These are phyloP conservation scores for Thysanoteuthis rhombus DNA, from an alignment of 2,888 invertebrate species.

Conservation along the genomic window DNA sequence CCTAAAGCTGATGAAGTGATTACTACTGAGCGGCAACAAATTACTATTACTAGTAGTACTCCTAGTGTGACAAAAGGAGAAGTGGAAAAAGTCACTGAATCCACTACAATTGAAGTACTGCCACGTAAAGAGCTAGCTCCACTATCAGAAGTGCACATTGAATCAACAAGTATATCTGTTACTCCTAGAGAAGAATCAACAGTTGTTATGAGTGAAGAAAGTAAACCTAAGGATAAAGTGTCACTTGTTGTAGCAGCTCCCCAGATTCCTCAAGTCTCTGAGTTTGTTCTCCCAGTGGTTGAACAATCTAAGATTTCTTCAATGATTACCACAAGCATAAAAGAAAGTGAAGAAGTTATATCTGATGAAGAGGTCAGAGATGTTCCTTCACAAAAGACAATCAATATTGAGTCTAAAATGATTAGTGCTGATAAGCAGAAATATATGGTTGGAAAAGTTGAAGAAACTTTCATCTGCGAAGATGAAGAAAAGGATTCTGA, in stretches of 20 bases:
- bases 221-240: slow-evolving; percentile 18
- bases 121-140: not conserved
- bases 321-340: slow-evolving; percentile 20
- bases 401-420: not conserved
- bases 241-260: slow-evolving; percentile 22
- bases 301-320: slow-evolving; percentile 33
- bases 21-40: not conserved
- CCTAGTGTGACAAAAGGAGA: not conserved
- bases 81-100: not conserved
- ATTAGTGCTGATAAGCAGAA: slow-evolving; percentile 24
- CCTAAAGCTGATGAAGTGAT: not conserved
- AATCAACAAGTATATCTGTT: not conserved
- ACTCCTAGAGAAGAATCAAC: not conserved
- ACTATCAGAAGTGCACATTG: not conserved
- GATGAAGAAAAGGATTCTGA: slow-evolving; percentile 28
- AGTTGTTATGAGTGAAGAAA: not conserved
- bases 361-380: slow-evolving; percentile 32
- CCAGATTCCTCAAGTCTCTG: slow-evolving; percentile 20
- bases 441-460: not conserved
- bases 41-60: not conserved
- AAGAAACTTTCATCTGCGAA: slow-evolving; percentile 17
- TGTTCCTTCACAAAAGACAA: not conserved
- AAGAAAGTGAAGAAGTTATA: slow-evolving; percentile 26
- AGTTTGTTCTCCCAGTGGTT: slow-evolving; percentile 33
- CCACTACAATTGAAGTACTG: not conserved